Evolutionary conservation across 30 jellyfish, hydroid and myxozoan genomes (phyloP), one percentile per base, ranked within the genome.

Genomic region (Chrysaora quinquecirrha): DNA sequence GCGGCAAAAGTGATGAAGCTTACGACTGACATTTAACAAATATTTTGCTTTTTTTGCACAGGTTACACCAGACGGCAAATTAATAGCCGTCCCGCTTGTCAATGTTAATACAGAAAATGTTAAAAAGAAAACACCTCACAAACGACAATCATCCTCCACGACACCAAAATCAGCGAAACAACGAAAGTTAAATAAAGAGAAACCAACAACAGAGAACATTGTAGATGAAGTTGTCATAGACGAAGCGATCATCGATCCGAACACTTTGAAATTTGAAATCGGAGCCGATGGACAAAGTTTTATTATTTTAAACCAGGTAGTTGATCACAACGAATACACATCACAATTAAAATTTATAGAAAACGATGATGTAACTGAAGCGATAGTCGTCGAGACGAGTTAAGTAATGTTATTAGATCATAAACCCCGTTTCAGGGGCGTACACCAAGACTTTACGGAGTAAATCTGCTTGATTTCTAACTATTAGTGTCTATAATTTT

Each of bases 201-300:
- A 52, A 25, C 27, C 9, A 52, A 52, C 27, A 9, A 10, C 68
- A 52, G 68, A 52, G 12, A 20, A 52, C 25, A 19, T 52, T 3
- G 29, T 52, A 52, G 68, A 52, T 19, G 68, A 52, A 19, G 68
- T 16, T 12, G 68, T 52, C 68, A 52, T 52, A 4, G 68, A 52
- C 68, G 29, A 52, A 19, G 24, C 68, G 2, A 20, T 10, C 7
- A 52, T 52, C 68, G 68, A 52, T 19, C 68, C 24, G 19, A 20
- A 52, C 25, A 52, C 68, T 16, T 20, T 52, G 68, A 52, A 52
- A 20, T 52, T 52, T 52, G 29, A 52, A 20, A 52, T 52, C 29
- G 68, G 68, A 52, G 29, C 68, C 7, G 68, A 52, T 52, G 68
- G 68, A 52, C 68, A 52, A 20, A 52, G 68, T 20, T 52, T 52